phyloP scores from a whole-genome alignment of 2,888 invertebrate genomes.

The Biston betularia region DNA sequence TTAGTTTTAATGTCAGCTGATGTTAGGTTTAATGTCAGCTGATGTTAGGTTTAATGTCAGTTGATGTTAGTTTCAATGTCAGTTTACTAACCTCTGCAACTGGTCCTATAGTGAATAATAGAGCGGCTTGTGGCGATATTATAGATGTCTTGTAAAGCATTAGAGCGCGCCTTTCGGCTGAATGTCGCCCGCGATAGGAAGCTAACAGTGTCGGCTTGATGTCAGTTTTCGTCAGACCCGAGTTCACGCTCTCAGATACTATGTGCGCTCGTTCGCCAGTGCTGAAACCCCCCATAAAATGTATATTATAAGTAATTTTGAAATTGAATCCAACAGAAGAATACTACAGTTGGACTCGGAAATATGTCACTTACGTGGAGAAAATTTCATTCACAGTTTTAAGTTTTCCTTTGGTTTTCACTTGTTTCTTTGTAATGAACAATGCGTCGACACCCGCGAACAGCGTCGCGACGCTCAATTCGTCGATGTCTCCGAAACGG shows the following conservation, averaged over 20 bases:
- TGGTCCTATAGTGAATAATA: conserved; percentile 81
- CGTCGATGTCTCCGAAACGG: conserved; percentile 83
- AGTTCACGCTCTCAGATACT: conserved; percentile 88
- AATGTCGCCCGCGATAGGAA: conserved; percentile 86
- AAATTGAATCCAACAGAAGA: too few relatives aligned
- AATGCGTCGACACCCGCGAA: conserved; percentile 86
- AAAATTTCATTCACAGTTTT: conserved; percentile 73
- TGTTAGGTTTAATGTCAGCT: too few relatives aligned
- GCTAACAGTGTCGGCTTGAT: conserved; percentile 75
- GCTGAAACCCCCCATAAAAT: too few relatives aligned
- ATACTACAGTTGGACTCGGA: too few relatives aligned
- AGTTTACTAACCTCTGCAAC: conserved; percentile 46
- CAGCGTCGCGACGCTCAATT: conserved; percentile 85
- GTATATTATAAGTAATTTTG: too few relatives aligned
- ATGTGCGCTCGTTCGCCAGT: conserved; percentile 85
- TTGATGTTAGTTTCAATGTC: not conserved
- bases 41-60: too few relatives aligned
- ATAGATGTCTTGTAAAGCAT: conserved; percentile 86
- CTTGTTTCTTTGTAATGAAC: conserved; percentile 74
- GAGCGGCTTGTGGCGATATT: conserved; percentile 85
- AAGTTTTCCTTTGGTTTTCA: conserved; percentile 84
- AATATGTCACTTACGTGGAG: conserved; percentile 86
- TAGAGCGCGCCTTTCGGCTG: conserved; percentile 81
- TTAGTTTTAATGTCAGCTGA: too few relatives aligned
- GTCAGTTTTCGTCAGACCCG: conserved; percentile 69